Evolutionary conservation across 2,888 invertebrate genomes (phyloP).

Genomic region (Himalopsyche japonica): DNA sequence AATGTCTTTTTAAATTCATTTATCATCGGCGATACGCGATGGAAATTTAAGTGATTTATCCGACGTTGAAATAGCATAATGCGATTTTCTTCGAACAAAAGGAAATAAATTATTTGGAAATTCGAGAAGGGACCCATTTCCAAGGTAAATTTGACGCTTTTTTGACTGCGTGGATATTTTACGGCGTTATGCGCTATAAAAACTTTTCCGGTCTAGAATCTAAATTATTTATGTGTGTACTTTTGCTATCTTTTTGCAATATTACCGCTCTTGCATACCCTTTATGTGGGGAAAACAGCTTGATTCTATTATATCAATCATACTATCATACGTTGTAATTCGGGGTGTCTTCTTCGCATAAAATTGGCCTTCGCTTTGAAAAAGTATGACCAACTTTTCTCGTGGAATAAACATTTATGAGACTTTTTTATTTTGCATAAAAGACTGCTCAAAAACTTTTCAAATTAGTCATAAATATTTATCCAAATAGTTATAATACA

Average conservation of each 20-base stretch:
- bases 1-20: constrained; percentile 37
- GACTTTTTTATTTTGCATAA: no score
- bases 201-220: constrained; percentile 1
- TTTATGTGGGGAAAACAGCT: neutral
- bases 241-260: constrained; percentile 1
- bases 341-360: neutral
- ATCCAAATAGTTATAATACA: no score
- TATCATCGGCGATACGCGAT: constrained; percentile 35
- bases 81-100: constrained; percentile 33
- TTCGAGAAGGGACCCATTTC: constrained; percentile 5
- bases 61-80: constrained; percentile 35
- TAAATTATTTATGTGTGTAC: constrained; percentile 1
- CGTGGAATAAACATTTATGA: no score
- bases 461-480: no score
- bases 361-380: no score
- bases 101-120: constrained; percentile 32
- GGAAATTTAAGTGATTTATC: constrained; percentile 40
- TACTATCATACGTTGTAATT: neutral
- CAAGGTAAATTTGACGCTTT: neutral
- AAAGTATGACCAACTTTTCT: neutral
- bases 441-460: no score
- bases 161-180: neutral
- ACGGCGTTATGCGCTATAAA: constrained; percentile 1
- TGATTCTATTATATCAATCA: constrained; percentile 1
- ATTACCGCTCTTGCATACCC: neutral